Conservation (phyloP, 2,113 vertebrate genomes). For the Notarius lentiginosus region DNA sequence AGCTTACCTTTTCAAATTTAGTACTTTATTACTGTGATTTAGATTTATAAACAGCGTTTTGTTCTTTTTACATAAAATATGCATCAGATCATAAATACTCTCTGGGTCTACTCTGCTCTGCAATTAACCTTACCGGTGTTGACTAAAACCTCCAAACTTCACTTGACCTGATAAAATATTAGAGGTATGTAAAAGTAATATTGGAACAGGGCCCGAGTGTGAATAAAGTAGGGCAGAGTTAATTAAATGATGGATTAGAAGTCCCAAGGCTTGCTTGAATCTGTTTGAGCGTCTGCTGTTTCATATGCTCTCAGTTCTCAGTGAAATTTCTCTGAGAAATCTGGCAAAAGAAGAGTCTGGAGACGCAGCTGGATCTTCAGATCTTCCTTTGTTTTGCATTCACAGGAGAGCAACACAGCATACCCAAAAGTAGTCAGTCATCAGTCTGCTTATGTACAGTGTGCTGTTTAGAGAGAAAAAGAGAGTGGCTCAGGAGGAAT, state of each 20-base stretch:
- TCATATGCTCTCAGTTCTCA: background rate
- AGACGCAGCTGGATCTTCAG: background rate
- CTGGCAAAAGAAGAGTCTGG: background rate
- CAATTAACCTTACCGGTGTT: background rate
- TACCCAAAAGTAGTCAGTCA: background rate
- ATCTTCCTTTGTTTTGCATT: constrained; percentile 6
- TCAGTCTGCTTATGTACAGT: constrained; percentile 15
- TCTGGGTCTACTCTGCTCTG: background rate
- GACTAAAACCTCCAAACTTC: background rate
- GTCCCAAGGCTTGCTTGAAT: constrained; percentile 14
- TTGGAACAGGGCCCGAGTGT: background rate
- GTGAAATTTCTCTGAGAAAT: background rate
- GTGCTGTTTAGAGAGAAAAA: background rate
- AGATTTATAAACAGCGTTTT: background rate
- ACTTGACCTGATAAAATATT: background rate
- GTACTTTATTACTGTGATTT: background rate
- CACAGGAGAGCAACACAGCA: background rate
- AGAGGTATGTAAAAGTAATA: constrained; percentile 3
- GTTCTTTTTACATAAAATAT: background rate
- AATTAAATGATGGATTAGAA: constrained; percentile 28
- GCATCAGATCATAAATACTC: background rate
- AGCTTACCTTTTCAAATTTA: background rate
- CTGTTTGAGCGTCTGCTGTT: constrained; percentile 15
- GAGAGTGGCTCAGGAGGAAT: background rate
- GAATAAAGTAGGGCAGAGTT: constrained; percentile 28